Conservation (phyloP, 2,888 invertebrate species). For the Phortica okadai region DNA sequence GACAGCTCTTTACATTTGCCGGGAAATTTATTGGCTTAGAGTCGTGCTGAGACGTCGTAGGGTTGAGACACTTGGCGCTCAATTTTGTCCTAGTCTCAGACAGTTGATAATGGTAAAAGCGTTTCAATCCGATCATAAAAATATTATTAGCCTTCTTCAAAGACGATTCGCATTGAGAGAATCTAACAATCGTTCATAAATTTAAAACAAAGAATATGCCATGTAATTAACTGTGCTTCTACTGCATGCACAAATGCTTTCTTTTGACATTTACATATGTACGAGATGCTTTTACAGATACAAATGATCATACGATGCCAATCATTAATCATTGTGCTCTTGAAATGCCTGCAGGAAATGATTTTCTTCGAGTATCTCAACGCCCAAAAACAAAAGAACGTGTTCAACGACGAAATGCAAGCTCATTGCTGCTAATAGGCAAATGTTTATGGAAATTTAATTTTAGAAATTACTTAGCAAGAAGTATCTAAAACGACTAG, state of each 20-base stretch:
- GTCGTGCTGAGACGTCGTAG: neutral
- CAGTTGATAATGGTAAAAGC: neutral
- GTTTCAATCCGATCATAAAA: neutral
- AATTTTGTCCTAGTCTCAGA: neutral
- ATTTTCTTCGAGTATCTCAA: neutral
- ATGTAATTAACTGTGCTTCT: conserved; percentile 37
- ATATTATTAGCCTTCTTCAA: too few relatives aligned
- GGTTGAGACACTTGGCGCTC: too few relatives aligned
- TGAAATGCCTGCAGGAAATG: conserved; percentile 45
- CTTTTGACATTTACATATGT: conserved; percentile 46
- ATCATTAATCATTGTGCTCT: conserved; percentile 58
- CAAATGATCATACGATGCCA: conserved; percentile 6
- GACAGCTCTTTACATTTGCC: conserved; percentile 34
- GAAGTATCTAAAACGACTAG: conserved; percentile 50
- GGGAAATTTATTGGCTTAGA: conserved; percentile 8
- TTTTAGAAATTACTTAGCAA: conserved; percentile 58
- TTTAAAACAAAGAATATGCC: conserved; percentile 43
- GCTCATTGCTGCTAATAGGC: conserved; percentile 66
- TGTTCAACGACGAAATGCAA: conserved; percentile 50
- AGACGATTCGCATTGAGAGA: neutral
- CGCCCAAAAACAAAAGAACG: neutral
- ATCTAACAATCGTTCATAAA: conserved; percentile 48
- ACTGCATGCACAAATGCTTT: conserved; percentile 41
- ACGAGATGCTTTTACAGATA: conserved; percentile 41
- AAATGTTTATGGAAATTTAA: conserved; percentile 53